A percentile compares a stretch with the other conserved stretches of the same genome.
Evolutionary conservation across 2,113 vertebrate species (phyloP).

Genomic region (Tachuris rubrigastra): DNA sequence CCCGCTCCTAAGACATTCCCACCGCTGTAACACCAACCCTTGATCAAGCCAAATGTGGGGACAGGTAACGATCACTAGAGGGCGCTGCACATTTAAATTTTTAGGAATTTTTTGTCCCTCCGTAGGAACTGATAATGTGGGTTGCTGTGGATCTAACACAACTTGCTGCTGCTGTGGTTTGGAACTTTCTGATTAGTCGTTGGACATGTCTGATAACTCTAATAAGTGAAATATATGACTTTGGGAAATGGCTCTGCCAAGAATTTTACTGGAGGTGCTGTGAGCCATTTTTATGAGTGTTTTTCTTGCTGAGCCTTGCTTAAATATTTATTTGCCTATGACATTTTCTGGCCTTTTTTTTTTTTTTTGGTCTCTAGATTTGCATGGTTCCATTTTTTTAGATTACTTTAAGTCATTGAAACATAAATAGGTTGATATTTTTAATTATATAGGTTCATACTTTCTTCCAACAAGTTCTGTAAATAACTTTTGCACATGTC

Average conservation of each 20-base stretch:
- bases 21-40: rapidly evolving
- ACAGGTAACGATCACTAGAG: slow-evolving; percentile 2
- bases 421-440: neutral
- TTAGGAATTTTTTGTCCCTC: too few species aligned
- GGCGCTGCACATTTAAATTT: neutral
- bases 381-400: neutral
- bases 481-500: neutral
- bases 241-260: neutral
- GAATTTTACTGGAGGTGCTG: neutral
- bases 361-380: neutral
- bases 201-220: neutral
- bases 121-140: rapidly evolving
- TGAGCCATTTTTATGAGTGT: neutral
- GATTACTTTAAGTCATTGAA: neutral
- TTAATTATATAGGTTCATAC: neutral
- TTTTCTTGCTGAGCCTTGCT: neutral
- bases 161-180: neutral
- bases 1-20: rapidly evolving
- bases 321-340: neutral
- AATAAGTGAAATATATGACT: neutral
- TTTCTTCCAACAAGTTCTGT: neutral
- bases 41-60: neutral
- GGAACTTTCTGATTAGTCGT: neutral
- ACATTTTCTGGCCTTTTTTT: too few species aligned
- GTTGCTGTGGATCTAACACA: rapidly evolving